phyloP scores from a whole-genome alignment of 2,113 vertebrate genomes.

The Notechis scutatus region DNA sequence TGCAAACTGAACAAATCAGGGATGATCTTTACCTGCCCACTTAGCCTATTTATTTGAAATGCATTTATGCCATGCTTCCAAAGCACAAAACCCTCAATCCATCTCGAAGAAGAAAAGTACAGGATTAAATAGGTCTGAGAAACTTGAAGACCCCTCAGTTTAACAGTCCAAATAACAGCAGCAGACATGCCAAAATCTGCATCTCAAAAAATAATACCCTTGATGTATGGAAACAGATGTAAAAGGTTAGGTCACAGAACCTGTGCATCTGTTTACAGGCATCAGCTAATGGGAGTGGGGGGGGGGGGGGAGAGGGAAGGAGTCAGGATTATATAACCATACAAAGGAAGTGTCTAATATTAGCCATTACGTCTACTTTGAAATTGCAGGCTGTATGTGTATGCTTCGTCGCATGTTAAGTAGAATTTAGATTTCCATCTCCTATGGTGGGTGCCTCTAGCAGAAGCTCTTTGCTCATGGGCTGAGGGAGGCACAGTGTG shows the following conservation, averaged over 20 bases:
- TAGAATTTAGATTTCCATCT: not conserved
- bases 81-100: not conserved
- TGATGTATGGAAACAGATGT: constrained; percentile 40
- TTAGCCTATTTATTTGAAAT: not conserved
- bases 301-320: not conserved
- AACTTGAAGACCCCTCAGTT: constrained; percentile 8
- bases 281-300: not conserved
- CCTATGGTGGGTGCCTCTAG: not conserved
- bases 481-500: not conserved
- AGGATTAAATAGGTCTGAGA: constrained; percentile 13
- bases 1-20: not conserved
- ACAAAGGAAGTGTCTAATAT: constrained; percentile 6
- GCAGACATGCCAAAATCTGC: constrained; percentile 31
- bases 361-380: constrained; percentile 12
- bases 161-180: constrained; percentile 41
- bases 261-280: constrained; percentile 40
- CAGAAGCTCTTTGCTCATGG: not conserved
- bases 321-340: constrained; percentile 27
- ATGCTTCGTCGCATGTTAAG: not conserved
- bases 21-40: not conserved
- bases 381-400: not conserved
- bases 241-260: constrained; percentile 31
- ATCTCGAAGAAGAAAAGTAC: constrained; percentile 1
- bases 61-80: not conserved
- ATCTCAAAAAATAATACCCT: constrained; percentile 40